Evolutionary conservation across 2,888 invertebrate species (phyloP), one percentile per base, ranked within the genome.

Genomic region (Eubasilissa splendida): DNA sequence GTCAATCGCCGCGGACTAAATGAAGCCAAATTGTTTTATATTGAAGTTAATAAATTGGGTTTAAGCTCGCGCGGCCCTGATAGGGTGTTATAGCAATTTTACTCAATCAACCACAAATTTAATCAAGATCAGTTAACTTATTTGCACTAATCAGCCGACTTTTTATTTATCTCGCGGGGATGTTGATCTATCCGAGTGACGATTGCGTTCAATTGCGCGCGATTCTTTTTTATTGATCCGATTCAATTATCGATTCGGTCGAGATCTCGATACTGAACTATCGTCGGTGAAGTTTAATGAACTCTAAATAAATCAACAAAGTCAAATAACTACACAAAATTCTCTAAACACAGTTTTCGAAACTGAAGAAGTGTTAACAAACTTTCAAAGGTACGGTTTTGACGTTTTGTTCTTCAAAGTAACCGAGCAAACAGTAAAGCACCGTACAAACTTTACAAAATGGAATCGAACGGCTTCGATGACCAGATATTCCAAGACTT

Each of bases 401-500:
- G 1, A 11, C 10, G 9, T 54, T 54, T 54, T 54, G 54, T 11
- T 54, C 12, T 54, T 74, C 74, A 31, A 56, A 58, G 22, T 22
- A 22, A 1, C 22, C 22, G 22, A 22, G 22, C 22, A 22, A 22
- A 22, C 22, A 22, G 22, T 22, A 22, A 22, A 22, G 22, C 22
- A 22, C 22, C 22, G 22, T 22, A 22, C 22, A 1, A 22, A 22
- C 33, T 76, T 76, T 66, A 58, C 70, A 63, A 75, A 58, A 94
- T 96, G 95, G 95, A 95, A 88, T 94, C 92, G 86, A 89, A 91
- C 53, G 88, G 89, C 83, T 93, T 96, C 88, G 96, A 96, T 87
- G 96, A 96, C 87, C 94, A 95, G 86, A 93, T 95, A 86, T 96
- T 96, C 88, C 91, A 92, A 84, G 96, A 96, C 88, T 96, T 95